These are phyloP conservation scores for Hycleus cichorii DNA, from an alignment of 1,140 invertebrate genomes.

Conservation along the genomic window DNA sequence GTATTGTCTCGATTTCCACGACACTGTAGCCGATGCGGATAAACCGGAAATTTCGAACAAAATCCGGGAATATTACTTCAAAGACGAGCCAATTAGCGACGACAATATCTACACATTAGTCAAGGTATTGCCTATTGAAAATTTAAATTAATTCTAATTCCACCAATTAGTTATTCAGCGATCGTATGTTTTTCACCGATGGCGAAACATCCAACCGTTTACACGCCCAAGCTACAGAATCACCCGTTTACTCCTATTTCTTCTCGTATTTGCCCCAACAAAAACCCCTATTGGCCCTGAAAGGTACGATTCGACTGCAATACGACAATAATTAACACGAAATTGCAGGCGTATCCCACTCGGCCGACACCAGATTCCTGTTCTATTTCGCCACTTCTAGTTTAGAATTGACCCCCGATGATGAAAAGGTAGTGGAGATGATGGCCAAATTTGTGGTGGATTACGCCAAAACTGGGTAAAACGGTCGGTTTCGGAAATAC, in stretches of 20 bases:
- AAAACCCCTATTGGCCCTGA: too few relatives aligned
- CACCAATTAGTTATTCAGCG: conserved; percentile 45
- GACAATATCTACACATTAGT: conserved; percentile 41
- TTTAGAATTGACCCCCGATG: too few relatives aligned
- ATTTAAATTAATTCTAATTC: neutral
- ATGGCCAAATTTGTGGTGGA: too few relatives aligned
- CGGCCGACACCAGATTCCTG: too few relatives aligned
- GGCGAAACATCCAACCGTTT: conserved; percentile 47
- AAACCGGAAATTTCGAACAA: conserved; percentile 42
- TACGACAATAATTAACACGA: too few relatives aligned
- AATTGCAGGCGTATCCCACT: too few relatives aligned
- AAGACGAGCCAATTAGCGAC: conserved; percentile 42
- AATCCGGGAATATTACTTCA: conserved; percentile 49
- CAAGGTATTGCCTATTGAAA: conserved; percentile 30
- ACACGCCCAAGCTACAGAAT: conserved; percentile 45
- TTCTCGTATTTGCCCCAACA: conserved; percentile 40
- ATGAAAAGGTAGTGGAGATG: too few relatives aligned
- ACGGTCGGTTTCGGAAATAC: too few relatives aligned
- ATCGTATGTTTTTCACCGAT: conserved; percentile 49
- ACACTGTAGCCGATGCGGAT: conserved; percentile 45
- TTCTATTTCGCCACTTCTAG: too few relatives aligned
- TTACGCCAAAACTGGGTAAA: too few relatives aligned
- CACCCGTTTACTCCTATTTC: conserved; percentile 52
- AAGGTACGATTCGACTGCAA: too few relatives aligned
- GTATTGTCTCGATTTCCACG: conserved; percentile 54